A percentile compares a stretch with the other conserved stretches of the same genome.
These are phyloP conservation scores for Platynereis dumerilii DNA, from an alignment of 2,888 invertebrate species.

Conservation along the genomic window DNA sequence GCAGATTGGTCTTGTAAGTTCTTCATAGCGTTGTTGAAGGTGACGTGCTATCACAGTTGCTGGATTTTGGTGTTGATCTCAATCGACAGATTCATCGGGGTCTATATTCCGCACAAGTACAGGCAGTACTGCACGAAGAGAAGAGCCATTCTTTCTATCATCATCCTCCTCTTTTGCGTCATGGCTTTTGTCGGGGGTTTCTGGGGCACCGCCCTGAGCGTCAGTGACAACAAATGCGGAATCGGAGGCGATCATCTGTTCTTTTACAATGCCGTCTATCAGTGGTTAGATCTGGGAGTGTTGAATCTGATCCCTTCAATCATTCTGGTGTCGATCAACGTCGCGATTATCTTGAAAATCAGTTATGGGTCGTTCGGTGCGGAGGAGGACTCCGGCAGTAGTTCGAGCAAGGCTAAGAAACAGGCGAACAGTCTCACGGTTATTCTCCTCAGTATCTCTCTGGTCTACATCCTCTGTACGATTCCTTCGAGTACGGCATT, in stretches of 20 bases:
- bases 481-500: neutral
- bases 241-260: neutral
- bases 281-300: neutral
- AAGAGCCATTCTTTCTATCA: neutral
- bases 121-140: neutral
- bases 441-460: conserved; percentile 1
- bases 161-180: neutral
- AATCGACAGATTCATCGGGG: neutral
- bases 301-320: conserved; percentile 4
- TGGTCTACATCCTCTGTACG: conserved; percentile 6
- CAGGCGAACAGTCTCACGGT: neutral
- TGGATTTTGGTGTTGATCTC: conserved; percentile 5
- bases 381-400: neutral
- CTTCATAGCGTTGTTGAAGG: neutral
- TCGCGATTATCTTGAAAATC: neutral
- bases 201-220: neutral
- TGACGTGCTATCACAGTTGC: conserved; percentile 2
- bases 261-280: neutral
- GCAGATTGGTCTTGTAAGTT: neutral
- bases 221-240: neutral
- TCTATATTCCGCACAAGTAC: conserved; percentile 6
- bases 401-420: neutral
- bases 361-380: neutral
- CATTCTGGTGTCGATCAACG: neutral
- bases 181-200: neutral